Base-by-base conservation (phyloP, 2,888 invertebrate species). In the Acrobasis repandana region DNA sequence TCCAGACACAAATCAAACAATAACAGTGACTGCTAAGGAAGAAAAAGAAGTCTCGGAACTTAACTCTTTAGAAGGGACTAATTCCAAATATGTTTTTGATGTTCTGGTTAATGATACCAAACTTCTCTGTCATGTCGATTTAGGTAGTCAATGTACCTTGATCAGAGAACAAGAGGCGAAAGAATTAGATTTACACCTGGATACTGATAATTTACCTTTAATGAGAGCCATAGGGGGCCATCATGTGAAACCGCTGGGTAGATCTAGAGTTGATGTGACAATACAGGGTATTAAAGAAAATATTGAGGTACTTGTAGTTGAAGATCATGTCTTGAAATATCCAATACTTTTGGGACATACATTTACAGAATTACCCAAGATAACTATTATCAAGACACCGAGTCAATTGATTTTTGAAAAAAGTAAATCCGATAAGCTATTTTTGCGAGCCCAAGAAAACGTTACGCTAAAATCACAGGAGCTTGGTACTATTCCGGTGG, bases 91-190 rank as follows among this genome's bases (percentile, higher is more conserved):
- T 16, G 33, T 63, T 33, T 51, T 63, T 33, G 54, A 63, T n/a
- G 52, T 63, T 38, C n/a, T 60, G 34, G 51, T 63, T 36, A 60
- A 63, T 43, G 58, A 54, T 9, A 33, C 16, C 1, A 54, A 9
- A n/a, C 43, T 60, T 38, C 60, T 57, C 11, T 63, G 63, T 38
- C 60, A 62, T n/a, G 46, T 62, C 6, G 64, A 64, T 18, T 56
- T 64, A 18, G 64, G 64, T 5, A 64, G 61, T 49, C 60, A 64
- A 18, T 62, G 61, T 46, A 54, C 64, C 9, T 28, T 64, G 9
- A 63, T 64, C 1, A 56, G 63, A 46, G 10, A 38, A 16, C 43
- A 50, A 20, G 58, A 62, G 10, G 62, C 63, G 9, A 61, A 60
- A 9, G 0, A 36, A 8, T 54, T 65, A 38, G 20, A 36, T 18